Base-by-base conservation (phyloP, 1,140 invertebrate species). In the Latrodectus geometricus region DNA sequence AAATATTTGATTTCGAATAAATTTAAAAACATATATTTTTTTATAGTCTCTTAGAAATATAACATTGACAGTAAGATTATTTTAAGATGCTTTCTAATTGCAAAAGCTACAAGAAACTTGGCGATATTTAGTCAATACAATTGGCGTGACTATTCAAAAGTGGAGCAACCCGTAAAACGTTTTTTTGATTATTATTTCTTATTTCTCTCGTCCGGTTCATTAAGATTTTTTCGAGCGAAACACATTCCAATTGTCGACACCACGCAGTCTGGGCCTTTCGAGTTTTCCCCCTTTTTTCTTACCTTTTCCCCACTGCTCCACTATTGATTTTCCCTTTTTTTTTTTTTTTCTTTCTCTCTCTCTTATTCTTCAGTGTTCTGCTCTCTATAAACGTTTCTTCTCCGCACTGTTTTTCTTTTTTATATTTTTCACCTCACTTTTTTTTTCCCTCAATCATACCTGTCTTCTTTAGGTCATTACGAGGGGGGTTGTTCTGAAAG, bases 221-320 rank as follows among this genome's bases (percentile, higher is more conserved):
- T 86, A 86, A 86, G 83, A 83, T 61, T 78, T 86, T 86, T 86
- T 86, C 74, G 50, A 66, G 70, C 73, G 72, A 50, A 49, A 61
- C 73, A 65, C 83, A 86, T 86, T 86, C 83, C 83, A 86, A 21
- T 86, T 86, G 83, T 86, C 83, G 83, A 86, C 83, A 86, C 83
- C 82, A 86, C 83, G 83, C 83, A 86, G 83, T 86, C 83, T 84
- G 83, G 83, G 66, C 49, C 75, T 48, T 50, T 74, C 82, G 69
- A 8, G 61, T 21, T n/a, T n/a, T 69, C 48, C 49, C 48, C 76
- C 21, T 69, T 35, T 35, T 84, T 74, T 56, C 50, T 15, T 70
- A 12, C 12, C 15, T 65, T 54, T 66, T 14, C 48, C 23, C 23
- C 9, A 3, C n/a, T 14, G 54, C 17, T 61, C 54, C 11, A 61